These are phyloP conservation scores for Nudaria mundana DNA, from an alignment of 2,888 invertebrate genomes.

Conservation along the genomic window DNA sequence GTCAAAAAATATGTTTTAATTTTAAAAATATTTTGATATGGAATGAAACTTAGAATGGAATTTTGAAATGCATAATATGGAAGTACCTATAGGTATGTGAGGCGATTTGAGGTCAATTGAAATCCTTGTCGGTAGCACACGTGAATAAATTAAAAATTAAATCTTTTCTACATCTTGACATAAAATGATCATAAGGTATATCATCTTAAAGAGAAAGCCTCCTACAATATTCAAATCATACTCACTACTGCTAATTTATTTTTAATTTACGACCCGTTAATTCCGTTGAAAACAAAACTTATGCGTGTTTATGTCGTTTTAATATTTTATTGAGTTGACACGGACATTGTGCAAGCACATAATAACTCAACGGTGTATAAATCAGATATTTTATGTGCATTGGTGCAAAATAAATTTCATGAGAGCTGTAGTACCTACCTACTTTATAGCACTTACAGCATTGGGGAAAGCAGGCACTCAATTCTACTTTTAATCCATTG, in stretches of 20 bases:
- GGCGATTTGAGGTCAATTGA: too few species aligned
- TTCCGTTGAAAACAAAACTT: constrained; percentile 51
- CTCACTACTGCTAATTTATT: constrained; percentile 33
- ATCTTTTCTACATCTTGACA: constrained; percentile 1
- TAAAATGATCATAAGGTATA: constrained; percentile 4
- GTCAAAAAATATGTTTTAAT: too few species aligned
- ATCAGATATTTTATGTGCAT: constrained; percentile 62
- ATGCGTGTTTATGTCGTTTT: constrained; percentile 58
- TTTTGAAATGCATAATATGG: too few species aligned
- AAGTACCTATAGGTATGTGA: too few species aligned
- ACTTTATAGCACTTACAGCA: too few species aligned
- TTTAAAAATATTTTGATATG: too few species aligned
- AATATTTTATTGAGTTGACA: constrained; percentile 63
- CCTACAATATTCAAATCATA: constrained; percentile 12
- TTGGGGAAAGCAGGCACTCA: constrained; percentile 37
- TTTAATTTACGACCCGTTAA: constrained; percentile 43
- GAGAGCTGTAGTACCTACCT: constrained; percentile 24
- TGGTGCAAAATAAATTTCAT: constrained; percentile 62
- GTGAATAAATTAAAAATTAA: too few species aligned
- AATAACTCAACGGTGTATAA: constrained; percentile 58
- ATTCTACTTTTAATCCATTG: constrained; percentile 26
- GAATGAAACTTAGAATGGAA: too few species aligned
- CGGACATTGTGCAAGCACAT: constrained; percentile 56
- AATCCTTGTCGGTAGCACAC: too few species aligned
- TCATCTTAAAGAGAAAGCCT: constrained; percentile 18